phyloP scores from a whole-genome alignment of 2,113 vertebrate species.

The Salminus brasiliensis region DNA sequence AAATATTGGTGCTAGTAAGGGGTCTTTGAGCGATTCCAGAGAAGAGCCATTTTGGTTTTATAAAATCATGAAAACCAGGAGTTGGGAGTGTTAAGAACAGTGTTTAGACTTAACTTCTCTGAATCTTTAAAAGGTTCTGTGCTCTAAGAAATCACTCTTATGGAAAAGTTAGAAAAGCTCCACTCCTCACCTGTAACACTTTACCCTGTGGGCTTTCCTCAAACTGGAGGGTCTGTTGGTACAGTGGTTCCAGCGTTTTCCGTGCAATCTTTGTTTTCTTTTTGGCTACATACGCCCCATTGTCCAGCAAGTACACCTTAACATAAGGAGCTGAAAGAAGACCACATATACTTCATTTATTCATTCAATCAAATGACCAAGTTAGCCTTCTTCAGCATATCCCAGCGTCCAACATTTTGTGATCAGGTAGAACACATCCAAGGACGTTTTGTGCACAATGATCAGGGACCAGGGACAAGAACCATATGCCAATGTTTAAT shows the following conservation, averaged over 20 bases:
- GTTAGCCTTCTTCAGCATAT: background rate
- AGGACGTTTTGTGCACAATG: background rate
- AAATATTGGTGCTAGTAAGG: no score
- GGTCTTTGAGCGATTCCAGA: no score
- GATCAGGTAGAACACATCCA: background rate
- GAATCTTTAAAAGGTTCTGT: no score
- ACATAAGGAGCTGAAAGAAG: slow-evolving; percentile 89
- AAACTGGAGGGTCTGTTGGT: slow-evolving; percentile 94
- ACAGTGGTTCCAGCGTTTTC: slow-evolving; percentile 96
- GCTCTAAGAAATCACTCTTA: no score
- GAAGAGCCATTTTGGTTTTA: no score
- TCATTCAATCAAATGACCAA: no score
- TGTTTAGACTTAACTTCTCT: no score
- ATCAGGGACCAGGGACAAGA: no score
- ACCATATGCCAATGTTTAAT: no score
- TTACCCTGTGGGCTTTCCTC: slow-evolving; percentile 97
- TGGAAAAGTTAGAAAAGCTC: background rate
- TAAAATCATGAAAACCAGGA: no score
- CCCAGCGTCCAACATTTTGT: background rate
- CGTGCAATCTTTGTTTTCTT: slow-evolving; percentile 99
- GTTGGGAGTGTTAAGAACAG: no score
- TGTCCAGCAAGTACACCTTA: slow-evolving; percentile 97
- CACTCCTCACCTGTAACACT: slow-evolving; percentile 91
- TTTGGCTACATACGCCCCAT: slow-evolving; percentile 95
- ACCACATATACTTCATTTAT: slow-evolving; percentile 49